Base-by-base conservation (phyloP, 1,140 invertebrate species). In the Heliconius melpomene region DNA sequence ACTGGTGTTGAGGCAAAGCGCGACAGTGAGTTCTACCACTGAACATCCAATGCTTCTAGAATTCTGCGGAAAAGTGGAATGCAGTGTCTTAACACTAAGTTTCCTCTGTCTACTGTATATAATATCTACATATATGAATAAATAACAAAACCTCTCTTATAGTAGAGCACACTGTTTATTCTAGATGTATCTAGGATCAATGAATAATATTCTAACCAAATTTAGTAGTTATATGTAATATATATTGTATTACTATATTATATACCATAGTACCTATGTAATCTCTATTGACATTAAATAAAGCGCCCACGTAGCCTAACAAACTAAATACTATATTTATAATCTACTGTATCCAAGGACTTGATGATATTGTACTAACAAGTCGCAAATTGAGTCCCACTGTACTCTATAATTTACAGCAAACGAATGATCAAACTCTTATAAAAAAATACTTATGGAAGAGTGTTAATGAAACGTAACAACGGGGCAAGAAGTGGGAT, bases 401-500 rank as follows among this genome's bases (percentile, higher is more conserved):
- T 23, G n/a, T 60, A 26, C 54, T 8, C 26, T 29, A 66, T 66
- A 66, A 66, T 66, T 66, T 66, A 26, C 23, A 16, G 9, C 26
- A 16, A 66, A 66, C 60, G n/a, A 66, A 7, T 23, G 13, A 13
- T 66, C 60, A 6, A 3, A 0, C 6, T 11, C 54, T 23, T 60
- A 57, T 57, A 2, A 23, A 57, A 57, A 13, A 66, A 57, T 57
- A 57, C 20, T 57, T 23, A 57, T 54, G 2, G n/a, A 50, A 50
- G 57, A 46, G 57, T 77, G 75, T 32, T 71, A 77, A 71, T 70
- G 26, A 77, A 66, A 76, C 75, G 1, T 32, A 72, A 20, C n/a
- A n/a, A 16, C 26, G 36, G 18, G 36, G 73, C 8, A 40, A 11
- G 8, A 23, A 57, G 20, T 75, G 54, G 13, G n/a, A 66, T 66